phyloP scores from a whole-genome alignment of 2,888 invertebrate genomes.

The Sthenelais limicola region DNA sequence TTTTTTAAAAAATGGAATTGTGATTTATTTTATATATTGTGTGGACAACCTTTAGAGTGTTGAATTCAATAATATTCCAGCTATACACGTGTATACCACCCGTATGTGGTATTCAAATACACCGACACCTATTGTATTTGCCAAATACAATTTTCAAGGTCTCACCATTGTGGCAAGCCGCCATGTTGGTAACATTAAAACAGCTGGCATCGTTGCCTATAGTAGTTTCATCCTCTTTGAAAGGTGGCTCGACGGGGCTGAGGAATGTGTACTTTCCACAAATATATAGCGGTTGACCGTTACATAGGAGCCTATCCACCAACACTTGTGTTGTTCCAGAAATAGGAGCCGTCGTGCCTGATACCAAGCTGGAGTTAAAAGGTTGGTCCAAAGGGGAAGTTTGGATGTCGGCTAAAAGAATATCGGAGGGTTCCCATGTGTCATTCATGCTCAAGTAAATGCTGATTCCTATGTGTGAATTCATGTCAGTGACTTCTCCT shows the following conservation, averaged over 20 bases:
- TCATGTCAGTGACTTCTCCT: background rate
- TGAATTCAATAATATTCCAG: background rate
- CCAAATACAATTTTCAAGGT: background rate
- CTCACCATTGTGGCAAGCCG: slow-evolving; percentile 8
- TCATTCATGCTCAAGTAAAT: slow-evolving; percentile 1
- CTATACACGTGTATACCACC: no score
- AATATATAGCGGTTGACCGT: background rate
- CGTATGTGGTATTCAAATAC: no score
- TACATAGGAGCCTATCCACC: background rate
- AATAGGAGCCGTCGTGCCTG: background rate
- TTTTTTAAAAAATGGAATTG: no score
- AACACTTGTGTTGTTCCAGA: slow-evolving; percentile 3
- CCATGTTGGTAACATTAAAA: background rate
- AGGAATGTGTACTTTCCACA: slow-evolving; percentile 20
- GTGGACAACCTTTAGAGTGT: background rate
- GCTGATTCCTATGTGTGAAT: background rate
- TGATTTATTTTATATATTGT: background rate
- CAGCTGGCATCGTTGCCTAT: slow-evolving; percentile 3
- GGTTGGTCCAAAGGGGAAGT: background rate
- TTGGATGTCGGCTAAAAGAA: background rate
- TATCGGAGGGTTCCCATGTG: background rate
- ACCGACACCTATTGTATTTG: no score
- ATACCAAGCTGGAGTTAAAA: background rate
- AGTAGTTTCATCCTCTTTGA: background rate
- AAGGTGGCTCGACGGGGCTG: background rate